Evolutionary conservation across 2,888 invertebrate species (phyloP), one percentile per base, ranked within the genome.

Genomic region (Oligia strigilis): DNA sequence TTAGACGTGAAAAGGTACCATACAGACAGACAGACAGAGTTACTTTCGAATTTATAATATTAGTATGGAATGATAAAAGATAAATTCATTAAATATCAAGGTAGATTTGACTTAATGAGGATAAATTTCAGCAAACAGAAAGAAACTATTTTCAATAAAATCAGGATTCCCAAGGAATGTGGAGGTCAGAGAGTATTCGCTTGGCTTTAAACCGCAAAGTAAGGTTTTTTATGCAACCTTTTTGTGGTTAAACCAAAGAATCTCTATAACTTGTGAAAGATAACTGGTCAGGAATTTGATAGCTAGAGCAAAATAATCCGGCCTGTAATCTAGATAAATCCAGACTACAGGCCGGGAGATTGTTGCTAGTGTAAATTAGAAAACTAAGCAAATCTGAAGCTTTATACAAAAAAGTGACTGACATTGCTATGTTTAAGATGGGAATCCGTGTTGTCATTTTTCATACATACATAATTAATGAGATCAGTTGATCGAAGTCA

Each of bases 241-340:
- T 83, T 79, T 74, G 73, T 71, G 84, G 84, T 17, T n/a, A 49
- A 77, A 40, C 78, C 60, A 78, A 83, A 70, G 60, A 70, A 65
- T 70, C 69, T 65, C 64, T 23, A 46, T 43, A 62, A 70, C 60
- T 58, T 40, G 40, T 55, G 43, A 43, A 65, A 60, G 11, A 40
- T 19, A 72, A 83, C 72, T 60, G 64, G 80, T 70, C 43, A 46
- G 65, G 52, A 65, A 82, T 79, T 70, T 70, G 80, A 84, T 82
- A 84, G 11, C 65, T 52, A 0, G 1, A 73, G 55, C 4, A 29
- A 29, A 29, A 29, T 29, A 29, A 29, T 29, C 29, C 29, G 29
- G 29, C 29, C 29, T 29, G 29, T 29, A 29, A 29, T 29, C 29
- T 29, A 29, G 29, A 29, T 29, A 29, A 58, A 40, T 60, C 23